A percentile compares a stretch with the other conserved stretches of the same genome.
These are phyloP conservation scores for Champsocephalus gunnari DNA, from an alignment of 2,797 vertebrate genomes.

Conservation along the genomic window DNA sequence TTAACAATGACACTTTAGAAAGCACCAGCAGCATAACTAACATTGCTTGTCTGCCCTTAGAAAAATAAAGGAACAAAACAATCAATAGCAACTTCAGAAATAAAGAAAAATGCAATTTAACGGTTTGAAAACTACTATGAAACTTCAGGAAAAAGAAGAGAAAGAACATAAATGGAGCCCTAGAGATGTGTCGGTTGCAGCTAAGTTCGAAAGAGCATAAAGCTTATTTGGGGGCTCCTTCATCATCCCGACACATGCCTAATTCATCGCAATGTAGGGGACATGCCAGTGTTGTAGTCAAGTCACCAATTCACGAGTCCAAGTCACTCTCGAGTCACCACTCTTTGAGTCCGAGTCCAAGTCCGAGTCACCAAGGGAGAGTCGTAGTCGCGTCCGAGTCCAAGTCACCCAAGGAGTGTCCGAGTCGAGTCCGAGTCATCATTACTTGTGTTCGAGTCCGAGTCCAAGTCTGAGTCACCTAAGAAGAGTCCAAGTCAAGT, in stretches of 20 bases:
- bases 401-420: too few species aligned
- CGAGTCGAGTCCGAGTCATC: too few species aligned
- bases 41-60: not conserved
- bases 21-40: not conserved
- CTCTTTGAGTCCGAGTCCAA: too few species aligned
- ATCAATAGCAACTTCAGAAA: constrained; percentile 16
- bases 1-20: not conserved
- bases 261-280: constrained; percentile 27
- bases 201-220: constrained; percentile 32
- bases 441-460: too few species aligned
- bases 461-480: too few species aligned
- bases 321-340: too few species aligned
- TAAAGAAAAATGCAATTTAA: constrained; percentile 6
- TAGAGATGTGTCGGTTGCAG: constrained; percentile 19
- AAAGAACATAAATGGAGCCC: constrained; percentile 19
- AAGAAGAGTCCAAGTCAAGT: too few species aligned
- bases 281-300: not conserved
- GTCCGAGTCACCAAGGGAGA: too few species aligned
- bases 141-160: not conserved
- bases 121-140: not conserved
- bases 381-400: too few species aligned
- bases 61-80: constrained; percentile 10
- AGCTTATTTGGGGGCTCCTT: constrained; percentile 19
- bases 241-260: constrained; percentile 20
- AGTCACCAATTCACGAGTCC: too few species aligned